A percentile compares a stretch with the other conserved stretches of the same genome.
Conservation (phyloP, 2,113 vertebrate genomes). For the Sylvicapra grimmia region DNA sequence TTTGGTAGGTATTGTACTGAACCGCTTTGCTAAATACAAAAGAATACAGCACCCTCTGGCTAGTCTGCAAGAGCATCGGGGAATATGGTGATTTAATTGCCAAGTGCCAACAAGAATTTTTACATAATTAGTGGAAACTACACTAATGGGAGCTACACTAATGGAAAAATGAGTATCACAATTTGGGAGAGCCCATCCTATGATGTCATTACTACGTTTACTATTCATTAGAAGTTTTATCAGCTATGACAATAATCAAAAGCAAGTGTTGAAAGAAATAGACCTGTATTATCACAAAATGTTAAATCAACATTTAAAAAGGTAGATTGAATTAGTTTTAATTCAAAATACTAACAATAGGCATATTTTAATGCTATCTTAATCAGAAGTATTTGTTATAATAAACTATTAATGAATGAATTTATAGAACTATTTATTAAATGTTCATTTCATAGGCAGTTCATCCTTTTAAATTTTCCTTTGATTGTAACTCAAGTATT, state of each 20-base stretch:
- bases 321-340: neutral
- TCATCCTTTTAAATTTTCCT: neutral
- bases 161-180: neutral
- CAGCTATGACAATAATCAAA: neutral
- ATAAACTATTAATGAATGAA: neutral
- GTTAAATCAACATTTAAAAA: neutral
- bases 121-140: neutral
- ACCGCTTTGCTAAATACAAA: neutral
- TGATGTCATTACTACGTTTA: neutral
- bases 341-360: neutral
- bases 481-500: neutral
- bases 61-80: neutral
- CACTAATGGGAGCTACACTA: neutral
- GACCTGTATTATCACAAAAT: neutral
- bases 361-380: neutral
- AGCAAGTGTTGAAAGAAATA: neutral
- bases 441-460: neutral
- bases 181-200: neutral
- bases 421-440: neutral
- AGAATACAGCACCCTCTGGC: neutral
- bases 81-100: neutral
- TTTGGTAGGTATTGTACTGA: neutral
- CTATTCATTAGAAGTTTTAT: neutral
- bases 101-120: neutral
- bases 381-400: neutral